These are phyloP conservation scores for Aphis craccivora DNA, from an alignment of 1,140 invertebrate genomes.

Conservation along the genomic window DNA sequence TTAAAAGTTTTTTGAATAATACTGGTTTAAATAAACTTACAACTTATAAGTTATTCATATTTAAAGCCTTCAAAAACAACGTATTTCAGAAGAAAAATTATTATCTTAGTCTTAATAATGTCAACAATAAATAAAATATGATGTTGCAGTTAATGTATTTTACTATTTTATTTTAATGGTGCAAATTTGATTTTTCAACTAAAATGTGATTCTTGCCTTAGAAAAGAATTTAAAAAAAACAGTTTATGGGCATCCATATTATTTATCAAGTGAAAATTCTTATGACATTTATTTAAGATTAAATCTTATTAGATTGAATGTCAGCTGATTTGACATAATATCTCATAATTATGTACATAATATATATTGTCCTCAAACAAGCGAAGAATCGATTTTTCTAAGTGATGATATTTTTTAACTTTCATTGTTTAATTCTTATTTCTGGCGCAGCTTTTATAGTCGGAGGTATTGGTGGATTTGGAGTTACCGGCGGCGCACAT, in stretches of 20 bases:
- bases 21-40: neutral
- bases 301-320: neutral
- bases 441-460: constrained; percentile 65
- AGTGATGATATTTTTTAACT: neutral
- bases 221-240: neutral
- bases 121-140: neutral
- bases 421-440: neutral
- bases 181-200: neutral
- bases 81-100: no score
- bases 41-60: neutral
- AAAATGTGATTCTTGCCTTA: no score
- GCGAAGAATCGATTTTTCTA: neutral
- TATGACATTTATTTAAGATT: neutral
- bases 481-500: constrained; percentile 84
- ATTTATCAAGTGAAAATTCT: neutral
- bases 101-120: no score
- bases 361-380: neutral
- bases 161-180: neutral
- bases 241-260: neutral
- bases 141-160: neutral
- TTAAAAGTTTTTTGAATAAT: neutral
- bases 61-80: neutral
- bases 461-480: constrained; percentile 69
- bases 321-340: no score
- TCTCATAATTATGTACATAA: no score